Conservation (phyloP, 1,140 invertebrate species). For the Dendrolimus punctatus region DNA sequence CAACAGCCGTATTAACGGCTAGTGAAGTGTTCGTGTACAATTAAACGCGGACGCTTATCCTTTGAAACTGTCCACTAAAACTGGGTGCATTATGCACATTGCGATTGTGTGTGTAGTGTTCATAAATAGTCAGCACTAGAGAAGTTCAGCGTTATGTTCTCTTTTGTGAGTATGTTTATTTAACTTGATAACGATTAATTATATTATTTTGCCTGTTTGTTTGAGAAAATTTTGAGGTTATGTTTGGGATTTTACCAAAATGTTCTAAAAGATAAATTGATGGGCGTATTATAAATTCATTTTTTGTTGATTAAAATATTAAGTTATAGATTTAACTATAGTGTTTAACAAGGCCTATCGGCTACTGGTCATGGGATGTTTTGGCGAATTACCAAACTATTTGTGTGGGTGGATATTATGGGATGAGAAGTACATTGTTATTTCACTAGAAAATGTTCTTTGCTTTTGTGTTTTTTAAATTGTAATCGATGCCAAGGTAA, state of each 20-base stretch:
- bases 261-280: too few relatives aligned
- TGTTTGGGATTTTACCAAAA: conserved; percentile 19
- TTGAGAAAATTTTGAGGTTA: conserved; percentile 58
- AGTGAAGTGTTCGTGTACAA: conserved; percentile 45
- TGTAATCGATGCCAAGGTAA: too few relatives aligned
- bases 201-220: conserved; percentile 18
- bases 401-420: conserved; percentile 7
- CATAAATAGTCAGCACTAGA: conserved; percentile 61
- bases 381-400: conserved; percentile 29
- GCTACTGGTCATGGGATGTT: conserved; percentile 17
- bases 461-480: too few relatives aligned
- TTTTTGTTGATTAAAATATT: not conserved
- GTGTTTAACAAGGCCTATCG: conserved; percentile 19
- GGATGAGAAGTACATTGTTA: too few relatives aligned
- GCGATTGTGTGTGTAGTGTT: conserved; percentile 58
- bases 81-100: conserved; percentile 57
- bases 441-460: too few relatives aligned
- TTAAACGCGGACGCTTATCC: conserved; percentile 34
- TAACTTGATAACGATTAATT: conserved; percentile 25
- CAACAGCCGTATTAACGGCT: conserved; percentile 34
- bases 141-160: conserved; percentile 53
- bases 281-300: too few relatives aligned
- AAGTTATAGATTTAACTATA: conserved; percentile 3
- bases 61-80: conserved; percentile 37
- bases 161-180: conserved; percentile 47